Conservation (phyloP, 1,140 invertebrate species). For the Goniozus legneri region DNA sequence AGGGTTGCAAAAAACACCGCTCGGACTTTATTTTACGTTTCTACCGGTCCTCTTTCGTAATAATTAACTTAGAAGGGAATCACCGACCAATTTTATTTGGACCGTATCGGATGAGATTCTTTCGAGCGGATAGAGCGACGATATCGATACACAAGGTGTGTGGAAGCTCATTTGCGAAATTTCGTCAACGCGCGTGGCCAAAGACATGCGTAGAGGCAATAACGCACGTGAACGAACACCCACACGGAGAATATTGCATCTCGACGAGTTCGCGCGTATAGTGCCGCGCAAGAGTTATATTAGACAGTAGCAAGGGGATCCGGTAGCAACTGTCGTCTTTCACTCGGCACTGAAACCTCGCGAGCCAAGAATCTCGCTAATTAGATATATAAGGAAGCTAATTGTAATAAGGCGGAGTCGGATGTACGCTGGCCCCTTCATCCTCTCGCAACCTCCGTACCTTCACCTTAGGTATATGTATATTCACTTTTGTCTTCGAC, state of each 20-base stretch:
- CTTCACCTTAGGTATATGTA: background rate
- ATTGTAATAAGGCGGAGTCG: conserved; percentile 49
- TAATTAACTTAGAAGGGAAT: conserved; percentile 27
- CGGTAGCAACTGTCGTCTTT: conserved; percentile 46
- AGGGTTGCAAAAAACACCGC: conserved; percentile 29
- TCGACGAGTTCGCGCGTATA: conserved; percentile 22
- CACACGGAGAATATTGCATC: conserved; percentile 25
- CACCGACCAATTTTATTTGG: background rate
- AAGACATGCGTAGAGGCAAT: conserved; percentile 1
- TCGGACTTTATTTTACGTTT: conserved; percentile 34
- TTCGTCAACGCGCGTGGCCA: conserved; percentile 4
- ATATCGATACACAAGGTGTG: background rate
- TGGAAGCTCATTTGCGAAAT: background rate
- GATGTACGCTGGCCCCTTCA: conserved; percentile 25
- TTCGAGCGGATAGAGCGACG: background rate
- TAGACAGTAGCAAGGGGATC: conserved; percentile 38
- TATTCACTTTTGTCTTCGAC: too few relatives aligned
- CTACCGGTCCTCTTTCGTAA: conserved; percentile 27
- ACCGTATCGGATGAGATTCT: background rate
- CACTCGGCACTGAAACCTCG: conserved; percentile 38
- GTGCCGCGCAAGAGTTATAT: conserved; percentile 29
- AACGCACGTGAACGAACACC: conserved; percentile 8
- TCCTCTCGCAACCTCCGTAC: background rate
- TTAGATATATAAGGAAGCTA: conserved; percentile 49
- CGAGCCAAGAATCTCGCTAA: conserved; percentile 45